A percentile compares a stretch with the other conserved stretches of the same genome.
Evolutionary conservation across 2,888 invertebrate species (phyloP).

Genomic region (Yponomeuta evonymella): DNA sequence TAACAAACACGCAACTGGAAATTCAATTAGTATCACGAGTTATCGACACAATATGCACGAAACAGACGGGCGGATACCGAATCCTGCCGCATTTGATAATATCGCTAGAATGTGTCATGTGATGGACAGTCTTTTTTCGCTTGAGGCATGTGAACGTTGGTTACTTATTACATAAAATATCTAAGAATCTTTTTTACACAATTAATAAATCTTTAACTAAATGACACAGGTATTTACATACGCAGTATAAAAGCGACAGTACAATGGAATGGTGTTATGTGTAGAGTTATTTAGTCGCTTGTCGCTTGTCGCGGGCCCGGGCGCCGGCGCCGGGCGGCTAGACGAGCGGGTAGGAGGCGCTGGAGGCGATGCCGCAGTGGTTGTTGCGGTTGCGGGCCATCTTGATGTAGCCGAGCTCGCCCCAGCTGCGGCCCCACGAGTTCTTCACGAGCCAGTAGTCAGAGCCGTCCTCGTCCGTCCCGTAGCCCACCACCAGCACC

Average conservation of each 20-base stretch:
- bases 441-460: slow-evolving; percentile 94
- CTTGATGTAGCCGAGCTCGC: slow-evolving; percentile 89
- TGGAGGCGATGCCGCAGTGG: slow-evolving; percentile 90
- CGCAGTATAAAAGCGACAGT: background rate
- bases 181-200: background rate
- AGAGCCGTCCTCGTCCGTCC: slow-evolving; percentile 79
- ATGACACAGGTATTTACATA: background rate
- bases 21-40: no score
- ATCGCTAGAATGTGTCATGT: background rate
- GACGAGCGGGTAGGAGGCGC: slow-evolving; percentile 90
- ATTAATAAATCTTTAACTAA: background rate
- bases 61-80: background rate
- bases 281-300: background rate
- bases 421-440: slow-evolving; percentile 89
- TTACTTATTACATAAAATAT: background rate
- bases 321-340: slow-evolving; percentile 45
- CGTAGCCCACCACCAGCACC: slow-evolving; percentile 88
- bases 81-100: background rate
- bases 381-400: slow-evolving; percentile 91
- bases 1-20: no score
- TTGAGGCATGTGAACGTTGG: background rate
- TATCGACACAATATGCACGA: background rate
- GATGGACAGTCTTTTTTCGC: background rate
- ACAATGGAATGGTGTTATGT: background rate
- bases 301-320: background rate